Base-by-base conservation (phyloP, 2,888 invertebrate species). In the Aporophyla lueneburgensis region DNA sequence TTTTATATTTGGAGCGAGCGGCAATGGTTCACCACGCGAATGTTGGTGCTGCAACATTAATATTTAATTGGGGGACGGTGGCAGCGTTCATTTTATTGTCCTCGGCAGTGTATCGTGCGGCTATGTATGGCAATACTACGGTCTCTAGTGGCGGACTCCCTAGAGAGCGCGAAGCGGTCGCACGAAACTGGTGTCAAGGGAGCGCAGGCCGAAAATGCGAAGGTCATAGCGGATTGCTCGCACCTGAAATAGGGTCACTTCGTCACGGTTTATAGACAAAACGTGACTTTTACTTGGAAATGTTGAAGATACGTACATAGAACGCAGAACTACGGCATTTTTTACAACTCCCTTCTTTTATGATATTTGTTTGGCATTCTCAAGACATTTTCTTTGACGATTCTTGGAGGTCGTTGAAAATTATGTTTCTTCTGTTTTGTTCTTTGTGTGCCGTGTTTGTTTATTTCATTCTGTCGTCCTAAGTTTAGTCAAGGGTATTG, bases 141-240 rank as follows among this genome's bases (percentile, higher is more conserved):
- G 93, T 94, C 94, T 92, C 94, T 89, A 87, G 91, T 90, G 92
- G 90, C 90, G 87, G 86, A 88, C 88, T 94, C 95, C 94, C 95
- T 75, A 77, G 95, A 92, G 95, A 91, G 87, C 86, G 87, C 88
- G 90, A 90, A 89, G 90, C 93, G 93, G 93, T 90, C 93, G 92
- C 94, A 93, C 92, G 93, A 90, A 92, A 93, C 93, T 89, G 91
- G 89, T 87, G 89, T 90, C 93, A 89, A 87, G 93, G 94, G 93
- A 93, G 90, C 88, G 89, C 88, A 92, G 89, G 83, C 91, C 87
- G 89, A 93, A 95, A 95, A 95, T 95, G 95, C 92, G 94, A 95
- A 96, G 95, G 95, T 95, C 93, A 93, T 89, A 90, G 90, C 91
- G 93, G 94, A 94, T 95, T 94, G 94, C 92, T 93, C 90, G 93